Conservation (phyloP, 1,140 invertebrate genomes). For the Aplysia californica region DNA sequence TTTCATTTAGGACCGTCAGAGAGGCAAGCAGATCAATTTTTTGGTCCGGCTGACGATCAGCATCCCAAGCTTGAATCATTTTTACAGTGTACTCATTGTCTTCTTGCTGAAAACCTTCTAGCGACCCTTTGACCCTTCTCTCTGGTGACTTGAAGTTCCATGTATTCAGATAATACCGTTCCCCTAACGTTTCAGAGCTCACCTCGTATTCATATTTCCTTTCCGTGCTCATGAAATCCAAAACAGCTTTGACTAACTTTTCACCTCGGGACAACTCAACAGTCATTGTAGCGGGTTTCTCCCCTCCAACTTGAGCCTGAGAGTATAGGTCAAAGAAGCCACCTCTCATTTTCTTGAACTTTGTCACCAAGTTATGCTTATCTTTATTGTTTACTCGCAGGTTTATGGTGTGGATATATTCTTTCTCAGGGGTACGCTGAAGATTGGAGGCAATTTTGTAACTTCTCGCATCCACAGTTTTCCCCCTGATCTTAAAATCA, state of each 20-base stretch:
- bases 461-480: neutral
- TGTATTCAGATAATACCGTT: neutral
- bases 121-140: slow-evolving; percentile 1
- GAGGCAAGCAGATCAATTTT: too few relatives aligned
- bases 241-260: too few relatives aligned
- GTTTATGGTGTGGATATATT: slow-evolving; percentile 14
- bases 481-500: neutral
- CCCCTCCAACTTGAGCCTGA: neutral
- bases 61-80: slow-evolving; percentile 19
- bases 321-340: slow-evolving; percentile 20
- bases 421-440: slow-evolving; percentile 1
- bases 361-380: neutral
- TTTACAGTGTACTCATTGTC: slow-evolving; percentile 9
- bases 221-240: too few relatives aligned
- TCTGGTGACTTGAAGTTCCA: slow-evolving; percentile 19
- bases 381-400: neutral
- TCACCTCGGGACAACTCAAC: neutral
- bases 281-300: neutral
- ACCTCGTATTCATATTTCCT: slow-evolving; percentile 13
- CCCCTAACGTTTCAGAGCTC: slow-evolving; percentile 27
- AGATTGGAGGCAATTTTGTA: neutral
- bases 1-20: too few relatives aligned
- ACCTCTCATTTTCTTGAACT: slow-evolving; percentile 8
- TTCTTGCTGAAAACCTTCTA: slow-evolving; percentile 10
- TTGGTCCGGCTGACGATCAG: slow-evolving; percentile 19